These are phyloP conservation scores for Luscinia megarhynchos DNA, from an alignment of 2,797 vertebrate species.

Conservation along the genomic window DNA sequence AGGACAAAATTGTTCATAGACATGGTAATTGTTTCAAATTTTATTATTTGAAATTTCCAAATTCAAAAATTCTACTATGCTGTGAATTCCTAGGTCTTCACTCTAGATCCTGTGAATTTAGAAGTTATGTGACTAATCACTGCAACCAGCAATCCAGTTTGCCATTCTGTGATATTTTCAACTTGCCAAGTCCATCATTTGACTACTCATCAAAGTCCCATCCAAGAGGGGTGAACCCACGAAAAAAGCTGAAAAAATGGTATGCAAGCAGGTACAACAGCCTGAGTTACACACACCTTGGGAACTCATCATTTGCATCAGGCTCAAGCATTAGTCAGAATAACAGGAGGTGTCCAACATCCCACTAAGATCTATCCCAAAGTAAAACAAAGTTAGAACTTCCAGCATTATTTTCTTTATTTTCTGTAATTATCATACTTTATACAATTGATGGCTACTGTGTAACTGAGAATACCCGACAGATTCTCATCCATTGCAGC, in stretches of 20 bases:
- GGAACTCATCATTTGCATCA: not conserved
- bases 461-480: not conserved
- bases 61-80: not conserved
- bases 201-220: not conserved
- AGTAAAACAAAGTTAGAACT: not conserved
- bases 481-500: not conserved
- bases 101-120: not conserved
- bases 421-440: not conserved
- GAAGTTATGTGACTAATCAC: not conserved
- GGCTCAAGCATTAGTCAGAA: not conserved
- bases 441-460: not conserved
- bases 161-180: not conserved
- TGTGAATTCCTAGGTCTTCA: not conserved
- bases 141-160: not conserved
- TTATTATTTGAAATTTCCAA: not conserved
- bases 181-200: not conserved
- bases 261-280: not conserved
- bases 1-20: not conserved
- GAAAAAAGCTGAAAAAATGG: not conserved
- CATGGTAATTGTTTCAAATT: not conserved
- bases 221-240: not conserved
- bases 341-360: not conserved
- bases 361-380: not conserved
- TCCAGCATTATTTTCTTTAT: not conserved
- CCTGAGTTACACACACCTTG: fast-evolving